Evolutionary conservation across 2,888 invertebrate genomes (phyloP), one percentile per base, ranked within the genome.

Genomic region (Portevinia maculata): DNA sequence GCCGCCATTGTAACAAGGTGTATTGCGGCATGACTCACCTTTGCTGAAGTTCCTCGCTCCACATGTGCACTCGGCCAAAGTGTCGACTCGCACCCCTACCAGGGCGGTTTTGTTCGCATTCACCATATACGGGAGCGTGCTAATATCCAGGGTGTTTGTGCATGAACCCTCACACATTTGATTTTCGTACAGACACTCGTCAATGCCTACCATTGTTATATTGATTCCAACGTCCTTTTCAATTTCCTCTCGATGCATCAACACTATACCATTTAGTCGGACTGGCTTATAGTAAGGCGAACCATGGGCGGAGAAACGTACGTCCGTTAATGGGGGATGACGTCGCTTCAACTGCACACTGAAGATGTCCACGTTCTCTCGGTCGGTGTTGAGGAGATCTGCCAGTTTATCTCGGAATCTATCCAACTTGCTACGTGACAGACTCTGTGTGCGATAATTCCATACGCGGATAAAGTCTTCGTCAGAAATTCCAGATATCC

Each of bases 171-270:
- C 98, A 90, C 98, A 98, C 93, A 96, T 96, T 89, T 96, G 95
- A 89, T 97, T 97, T 92, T 98, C 98, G 89, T 97, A 97, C 81
- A 98, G 92, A 90, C 98, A 98, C 91, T 98, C 98, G 88, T 98
- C 99, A 86, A 99, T 98, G 84, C 98, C 98, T 15, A 99, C 98
- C 98, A 98, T 98, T 11, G 97, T 97, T 76, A 99, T 97, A 89
- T 97, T 97, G 81, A 98, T 96, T 46, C 98, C 98, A n/a, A 98
- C 96, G 84, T 96, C 95, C 87, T 95, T 94, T 91, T 98, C 98
- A 88, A 98, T 98, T 93, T 97, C 96, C 91, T 97, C 97, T 75
- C 98, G 93, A 89, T 98, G 96, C 95, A 97, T 96, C 48, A 98
- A 91, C 1, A 99, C 96, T 69, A 98, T 95, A 9, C 99, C 99